Evolutionary conservation across 2,113 vertebrate species (phyloP).

Genomic region (Nothobranchius kuhntae): DNA sequence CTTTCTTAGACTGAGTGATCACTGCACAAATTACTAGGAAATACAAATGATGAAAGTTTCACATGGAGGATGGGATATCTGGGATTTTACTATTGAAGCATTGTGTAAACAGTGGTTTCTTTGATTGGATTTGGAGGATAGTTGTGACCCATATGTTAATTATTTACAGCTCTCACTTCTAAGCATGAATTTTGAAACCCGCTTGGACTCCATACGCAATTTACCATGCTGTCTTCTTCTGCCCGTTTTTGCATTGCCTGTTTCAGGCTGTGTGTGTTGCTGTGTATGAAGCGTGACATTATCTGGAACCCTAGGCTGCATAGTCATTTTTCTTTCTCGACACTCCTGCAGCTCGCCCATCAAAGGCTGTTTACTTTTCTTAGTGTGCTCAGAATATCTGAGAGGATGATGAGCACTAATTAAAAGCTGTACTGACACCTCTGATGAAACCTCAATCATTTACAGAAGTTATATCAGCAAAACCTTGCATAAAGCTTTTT

Average conservation of each 20-base stretch:
- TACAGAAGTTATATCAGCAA: constrained; percentile 8
- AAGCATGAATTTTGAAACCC: constrained; percentile 24
- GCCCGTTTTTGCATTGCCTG: neutral
- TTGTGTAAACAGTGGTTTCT: neutral
- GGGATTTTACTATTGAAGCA: neutral
- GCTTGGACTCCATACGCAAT: constrained; percentile 6
- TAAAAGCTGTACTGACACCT: constrained; percentile 19
- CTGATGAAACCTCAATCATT: constrained; percentile 17
- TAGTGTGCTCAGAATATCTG: constrained; percentile 49
- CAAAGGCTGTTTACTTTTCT: constrained; percentile 42
- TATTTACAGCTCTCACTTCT: neutral
- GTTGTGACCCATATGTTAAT: neutral
- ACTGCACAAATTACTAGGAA: neutral
- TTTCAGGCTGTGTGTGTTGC: constrained; percentile 9
- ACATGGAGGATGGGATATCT: neutral
- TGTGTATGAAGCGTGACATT: constrained; percentile 36
- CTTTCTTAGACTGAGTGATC: neutral
- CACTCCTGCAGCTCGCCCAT: constrained; percentile 52
- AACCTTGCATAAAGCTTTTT: neutral
- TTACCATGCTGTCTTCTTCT: constrained; percentile 5
- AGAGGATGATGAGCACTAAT: constrained; percentile 45
- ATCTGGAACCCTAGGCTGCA: constrained; percentile 34
- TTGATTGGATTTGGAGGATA: neutral
- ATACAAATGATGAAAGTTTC: neutral
- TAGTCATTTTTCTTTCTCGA: constrained; percentile 40